Base-by-base conservation (phyloP, 2,797 vertebrate species). In the Margarornis squamiger region DNA sequence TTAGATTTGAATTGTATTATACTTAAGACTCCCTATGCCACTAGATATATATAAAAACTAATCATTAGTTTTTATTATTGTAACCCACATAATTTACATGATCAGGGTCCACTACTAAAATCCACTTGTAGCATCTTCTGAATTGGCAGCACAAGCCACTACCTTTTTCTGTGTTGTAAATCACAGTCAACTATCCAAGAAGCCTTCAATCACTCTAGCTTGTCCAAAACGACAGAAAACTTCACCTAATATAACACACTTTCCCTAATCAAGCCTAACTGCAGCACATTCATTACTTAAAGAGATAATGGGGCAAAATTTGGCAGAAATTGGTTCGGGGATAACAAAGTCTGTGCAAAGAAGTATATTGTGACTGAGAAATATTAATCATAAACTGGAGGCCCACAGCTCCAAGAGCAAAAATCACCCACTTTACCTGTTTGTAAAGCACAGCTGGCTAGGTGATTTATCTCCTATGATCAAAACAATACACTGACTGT, bases 281-380 rank as follows among this genome's bases (percentile, higher is more conserved):
- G 36, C 30, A 83, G 59, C 14, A 12, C 46, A 54, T n/a, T 72
- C 22, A 52, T 3, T 27, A 85, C 61, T 91, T 88, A 62, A 87
- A 79, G 75, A 2, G 8, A 29, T 66, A 95, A 95, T 32, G 73
- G 32, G 57, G 59, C 26, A 96, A 84, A 91, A 72, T 22, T 62
- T 5, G 3, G 38, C 34, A 18, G 5, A 32, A 84, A 77, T 61
- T 26, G 39, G 52, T 45, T 92, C 32, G 48, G 27, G 67, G 16
- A 90, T 49, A 81, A 81, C 67, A 70, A 66, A 91, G n/a, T 43
- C 54, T 89, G 22, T 49, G 68, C 55, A 93, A 95, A 95, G 63
- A 30, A 11, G 10, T 39, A 39, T 39, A 39, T 39, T 39, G 14
- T 39, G 39, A 39, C 14, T 39, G 39, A 39, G 12, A 39, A 39